Evolutionary conservation across 2,113 vertebrate species (phyloP).

Genomic region (Rhinolophus sinicus): DNA sequence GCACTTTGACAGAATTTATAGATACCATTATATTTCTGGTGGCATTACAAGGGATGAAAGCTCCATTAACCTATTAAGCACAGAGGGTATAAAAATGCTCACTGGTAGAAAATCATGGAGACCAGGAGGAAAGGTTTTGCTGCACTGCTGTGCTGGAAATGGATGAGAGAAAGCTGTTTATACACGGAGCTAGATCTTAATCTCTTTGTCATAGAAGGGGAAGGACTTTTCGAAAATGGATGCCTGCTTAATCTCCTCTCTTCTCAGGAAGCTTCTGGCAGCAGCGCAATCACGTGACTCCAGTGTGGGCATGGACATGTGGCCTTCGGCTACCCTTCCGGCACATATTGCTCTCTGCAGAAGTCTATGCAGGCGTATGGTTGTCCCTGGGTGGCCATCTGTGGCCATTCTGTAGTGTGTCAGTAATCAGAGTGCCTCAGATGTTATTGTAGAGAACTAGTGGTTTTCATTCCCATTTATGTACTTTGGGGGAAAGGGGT

Average conservation of each 20-base stretch:
- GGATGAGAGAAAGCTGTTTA: neutral
- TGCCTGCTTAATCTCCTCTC: slow-evolving; percentile 55
- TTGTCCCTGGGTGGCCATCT: slow-evolving; percentile 68
- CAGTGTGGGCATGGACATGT: neutral
- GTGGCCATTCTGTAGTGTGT: slow-evolving; percentile 60
- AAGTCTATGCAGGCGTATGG: slow-evolving; percentile 66
- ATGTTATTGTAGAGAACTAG: slow-evolving; percentile 19
- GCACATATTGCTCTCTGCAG: slow-evolving; percentile 71
- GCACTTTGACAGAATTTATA: slow-evolving; percentile 35
- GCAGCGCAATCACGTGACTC: neutral
- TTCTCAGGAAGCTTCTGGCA: slow-evolving; percentile 63
- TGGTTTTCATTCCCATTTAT: neutral
- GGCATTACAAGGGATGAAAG: slow-evolving; percentile 36
- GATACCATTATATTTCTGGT: slow-evolving; percentile 49
- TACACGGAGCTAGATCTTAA: neutral
- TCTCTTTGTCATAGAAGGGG: slow-evolving; percentile 37
- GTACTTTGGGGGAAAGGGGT: neutral
- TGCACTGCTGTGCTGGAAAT: neutral
- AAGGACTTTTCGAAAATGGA: neutral
- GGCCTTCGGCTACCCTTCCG: slow-evolving; percentile 56
- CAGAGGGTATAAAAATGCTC: slow-evolving; percentile 50
- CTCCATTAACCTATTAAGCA: slow-evolving; percentile 49
- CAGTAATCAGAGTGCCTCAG: slow-evolving; percentile 8
- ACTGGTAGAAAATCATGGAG: neutral
- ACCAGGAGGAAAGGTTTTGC: neutral